Base-by-base conservation (phyloP, 2,888 invertebrate genomes). In the Drosophila austrosaltans region DNA sequence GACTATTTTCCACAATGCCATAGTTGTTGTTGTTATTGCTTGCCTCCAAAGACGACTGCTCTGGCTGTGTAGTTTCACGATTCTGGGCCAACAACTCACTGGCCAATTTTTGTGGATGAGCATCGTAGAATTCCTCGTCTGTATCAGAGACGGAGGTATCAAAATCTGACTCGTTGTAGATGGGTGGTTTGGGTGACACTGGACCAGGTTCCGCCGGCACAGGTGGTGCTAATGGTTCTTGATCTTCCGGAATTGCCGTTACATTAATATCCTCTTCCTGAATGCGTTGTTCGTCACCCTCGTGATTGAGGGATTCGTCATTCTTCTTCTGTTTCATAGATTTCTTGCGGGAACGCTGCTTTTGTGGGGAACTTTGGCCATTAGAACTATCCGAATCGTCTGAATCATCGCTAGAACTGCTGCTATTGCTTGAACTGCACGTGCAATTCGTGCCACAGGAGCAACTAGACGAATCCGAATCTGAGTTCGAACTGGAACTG, bases 111-210 rank as follows among this genome's bases (percentile, higher is more conserved):
- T 96, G 96, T 0, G 97, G 97, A 91, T 96, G 94, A 83, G 96
- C 94, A 90, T 97, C 97, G 90, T 97, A 97, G 91, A 97, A 97
- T 81, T 97, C 97, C 93, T 97, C 97, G 91, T 97, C 97, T 0
- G 97, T 97, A 76, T 96, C 96, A 59, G 96, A 96, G 91, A 97
- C 96, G 16, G 96, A 95, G 0, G 97, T 97, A 81, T 97, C 97
- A 61, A 97, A 93, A 92, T 97, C 97, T 0, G 96, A 96, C 92
- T 97, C 97, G 40, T 94, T 94, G 72, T 97, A 95, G 1, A 95
- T 93, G 1, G 94, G 93, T 80, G 96, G 95, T 39, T 84, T 81
- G 0, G 90, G 80, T 1, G 73, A 36, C 12, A 32, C 12, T 6
- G 57, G 57, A 12, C 36, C 75, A 0, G 85, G 75, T 25, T n/a